These are phyloP conservation scores for Brachycybe producta DNA, from an alignment of 2,888 invertebrate genomes.

Conservation along the genomic window DNA sequence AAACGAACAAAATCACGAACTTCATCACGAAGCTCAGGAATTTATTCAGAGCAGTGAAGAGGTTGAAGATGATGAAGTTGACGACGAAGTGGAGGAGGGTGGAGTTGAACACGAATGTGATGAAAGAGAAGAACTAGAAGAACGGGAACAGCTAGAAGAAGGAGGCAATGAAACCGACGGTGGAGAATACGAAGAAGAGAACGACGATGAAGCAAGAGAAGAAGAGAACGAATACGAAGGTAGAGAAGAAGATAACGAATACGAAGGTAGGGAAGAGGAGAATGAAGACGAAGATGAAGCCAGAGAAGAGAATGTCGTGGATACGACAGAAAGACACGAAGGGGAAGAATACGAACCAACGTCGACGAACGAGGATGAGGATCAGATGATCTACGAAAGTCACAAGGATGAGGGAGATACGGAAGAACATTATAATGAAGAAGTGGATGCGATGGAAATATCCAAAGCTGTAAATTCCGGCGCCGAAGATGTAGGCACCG, in stretches of 20 bases:
- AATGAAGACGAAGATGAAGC: conserved; percentile 3
- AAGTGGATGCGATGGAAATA: too few relatives aligned
- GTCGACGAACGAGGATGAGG: conserved; percentile 16
- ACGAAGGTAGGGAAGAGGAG: conserved; percentile 19
- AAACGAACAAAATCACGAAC: neutral
- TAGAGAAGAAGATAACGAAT: neutral
- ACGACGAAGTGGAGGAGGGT: conserved; percentile 9
- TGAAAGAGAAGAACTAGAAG: conserved; percentile 4
- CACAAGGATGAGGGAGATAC: too few relatives aligned
- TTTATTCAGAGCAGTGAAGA: conserved; percentile 18
- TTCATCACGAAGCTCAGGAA: conserved; percentile 9
- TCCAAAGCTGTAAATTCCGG: too few relatives aligned
- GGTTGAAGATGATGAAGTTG: conserved; percentile 20
- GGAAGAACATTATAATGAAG: too few relatives aligned
- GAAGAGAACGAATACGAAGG: conserved; percentile 3
- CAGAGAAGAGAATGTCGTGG: too few relatives aligned
- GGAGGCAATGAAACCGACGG: neutral
- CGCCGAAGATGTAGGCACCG: too few relatives aligned
- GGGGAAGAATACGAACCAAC: too few relatives aligned
- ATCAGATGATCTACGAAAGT: conserved; percentile 4
- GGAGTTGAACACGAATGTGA: conserved; percentile 1
- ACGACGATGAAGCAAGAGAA: conserved; percentile 10
- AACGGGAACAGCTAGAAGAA: neutral
- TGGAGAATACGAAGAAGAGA: conserved; percentile 12
- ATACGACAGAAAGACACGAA: neutral